A percentile compares a stretch with the other conserved stretches of the same genome.
These are phyloP conservation scores for Aelia acuminata DNA, from an alignment of 2,888 invertebrate genomes.

Conservation along the genomic window DNA sequence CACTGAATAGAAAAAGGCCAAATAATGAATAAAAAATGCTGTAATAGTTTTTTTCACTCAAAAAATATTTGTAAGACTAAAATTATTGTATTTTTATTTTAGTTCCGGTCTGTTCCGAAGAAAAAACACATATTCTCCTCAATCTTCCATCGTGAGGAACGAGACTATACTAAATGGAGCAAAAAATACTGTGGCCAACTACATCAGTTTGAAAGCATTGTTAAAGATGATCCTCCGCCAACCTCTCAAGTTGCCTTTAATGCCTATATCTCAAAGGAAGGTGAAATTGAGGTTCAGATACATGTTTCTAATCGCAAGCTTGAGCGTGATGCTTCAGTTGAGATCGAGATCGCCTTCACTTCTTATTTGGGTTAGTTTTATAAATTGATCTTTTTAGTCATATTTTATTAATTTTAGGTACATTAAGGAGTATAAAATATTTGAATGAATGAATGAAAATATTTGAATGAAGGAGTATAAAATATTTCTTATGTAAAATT, in stretches of 20 bases:
- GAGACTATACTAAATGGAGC: constrained; percentile 63
- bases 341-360: constrained; percentile 71
- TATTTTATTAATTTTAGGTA: not conserved
- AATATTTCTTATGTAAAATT: too few relatives aligned
- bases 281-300: constrained; percentile 70
- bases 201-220: not conserved
- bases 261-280: constrained; percentile 68
- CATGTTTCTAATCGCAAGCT: constrained; percentile 69
- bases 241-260: constrained; percentile 63
- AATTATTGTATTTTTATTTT: constrained; percentile 66
- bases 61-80: too few relatives aligned
- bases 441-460: too few relatives aligned
- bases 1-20: too few relatives aligned
- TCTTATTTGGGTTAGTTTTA: constrained; percentile 69
- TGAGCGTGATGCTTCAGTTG: constrained; percentile 68
- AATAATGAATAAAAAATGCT: too few relatives aligned
- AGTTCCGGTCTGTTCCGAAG: constrained; percentile 66
- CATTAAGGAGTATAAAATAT: too few relatives aligned
- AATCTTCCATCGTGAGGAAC: not conserved
- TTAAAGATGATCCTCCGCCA: not conserved
- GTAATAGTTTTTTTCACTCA: too few relatives aligned
- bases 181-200: constrained; percentile 52
- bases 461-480: too few relatives aligned
- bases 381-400: not conserved
- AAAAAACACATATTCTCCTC: not conserved